Percentiles rank a stretch among this genome's conserved stretches.
Conservation (phyloP, 2,113 vertebrate genomes). For the Ellobius talpinus region DNA sequence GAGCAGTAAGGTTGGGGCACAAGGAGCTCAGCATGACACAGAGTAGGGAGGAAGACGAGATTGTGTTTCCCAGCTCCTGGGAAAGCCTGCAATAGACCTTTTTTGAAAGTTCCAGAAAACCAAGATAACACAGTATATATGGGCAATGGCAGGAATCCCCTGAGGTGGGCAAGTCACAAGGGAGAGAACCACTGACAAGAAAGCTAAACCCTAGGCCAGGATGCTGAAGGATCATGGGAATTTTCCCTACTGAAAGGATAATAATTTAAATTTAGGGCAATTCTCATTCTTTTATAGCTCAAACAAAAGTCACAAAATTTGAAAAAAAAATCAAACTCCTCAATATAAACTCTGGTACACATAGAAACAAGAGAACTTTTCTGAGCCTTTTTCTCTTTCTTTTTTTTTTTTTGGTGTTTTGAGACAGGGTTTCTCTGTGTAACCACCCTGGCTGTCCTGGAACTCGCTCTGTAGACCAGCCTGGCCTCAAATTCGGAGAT, state of each 20-base stretch:
- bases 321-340: not conserved
- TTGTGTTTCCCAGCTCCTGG: fast-evolving
- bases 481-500: no score
- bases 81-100: not conserved
- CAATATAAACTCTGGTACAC: not conserved
- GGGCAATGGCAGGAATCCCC: not conserved
- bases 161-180: not conserved
- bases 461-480: no score
- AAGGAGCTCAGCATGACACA: slow-evolving; percentile 42
- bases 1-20: slow-evolving; percentile 31
- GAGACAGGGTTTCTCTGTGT: no score
- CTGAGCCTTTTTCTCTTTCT: not conserved
- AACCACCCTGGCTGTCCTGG: no score
- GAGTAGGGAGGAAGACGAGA: not conserved
- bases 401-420: no score
- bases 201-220: not conserved
- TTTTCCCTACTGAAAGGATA: not conserved
- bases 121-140: not conserved
- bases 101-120: not conserved
- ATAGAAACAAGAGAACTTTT: not conserved
- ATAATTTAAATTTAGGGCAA: not conserved
- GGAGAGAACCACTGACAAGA: not conserved
- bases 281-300: not conserved
- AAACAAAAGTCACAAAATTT: not conserved
- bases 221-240: not conserved